Base-by-base conservation (phyloP, 2,797 vertebrate genomes). In the Enteromius trimaculatus region DNA sequence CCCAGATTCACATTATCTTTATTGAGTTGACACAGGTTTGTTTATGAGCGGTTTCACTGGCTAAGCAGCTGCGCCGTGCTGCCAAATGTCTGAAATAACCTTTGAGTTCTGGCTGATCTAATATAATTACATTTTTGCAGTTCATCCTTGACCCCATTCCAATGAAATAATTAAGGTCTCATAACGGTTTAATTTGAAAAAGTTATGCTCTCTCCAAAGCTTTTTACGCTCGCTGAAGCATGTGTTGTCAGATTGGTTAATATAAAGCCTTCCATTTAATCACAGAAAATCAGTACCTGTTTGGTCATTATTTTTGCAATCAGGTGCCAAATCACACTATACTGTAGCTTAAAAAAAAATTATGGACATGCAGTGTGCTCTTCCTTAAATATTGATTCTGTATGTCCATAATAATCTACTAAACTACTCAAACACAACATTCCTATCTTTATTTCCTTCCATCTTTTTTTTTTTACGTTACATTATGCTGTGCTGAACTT, bases 61-160 rank as follows among this genome's bases (percentile, higher is more conserved):
- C 80, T 77, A 60, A 69, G 58, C 80, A 31, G 74, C 84, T 75
- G 29, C 4, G 9, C 29, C 60, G 53, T 39, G 76, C 81, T 75
- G 42, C 80, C 75, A 72, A 86, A 78, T 44, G 64, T 83, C 78
- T 82, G 53, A 83, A 85, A 81, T 85, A 88, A 87, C 84, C 82
- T 86, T 89, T 87, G 84, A 86, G 81, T 84, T 88, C 80, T 80
- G 86, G 84, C 86, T 84, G 87, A 87, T 88, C 82, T 87, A 85
- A 86, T 88, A 81, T 86, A 85, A 88, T 87, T 83, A 88, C 79
- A 71, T 87, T 87, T 81, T 85, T 87, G 79, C 81, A 47, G 85
- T 84, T 87, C 82, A 88, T 86, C 81, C 84, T 80, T 88, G 89
- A 88, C 89, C 87, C 86, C 86, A 86, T 84, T 89, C 86, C 74